A percentile compares a stretch with the other conserved stretches of the same genome.
Conservation (phyloP, 2,113 vertebrate species). For the Mormyrus iriodes region DNA sequence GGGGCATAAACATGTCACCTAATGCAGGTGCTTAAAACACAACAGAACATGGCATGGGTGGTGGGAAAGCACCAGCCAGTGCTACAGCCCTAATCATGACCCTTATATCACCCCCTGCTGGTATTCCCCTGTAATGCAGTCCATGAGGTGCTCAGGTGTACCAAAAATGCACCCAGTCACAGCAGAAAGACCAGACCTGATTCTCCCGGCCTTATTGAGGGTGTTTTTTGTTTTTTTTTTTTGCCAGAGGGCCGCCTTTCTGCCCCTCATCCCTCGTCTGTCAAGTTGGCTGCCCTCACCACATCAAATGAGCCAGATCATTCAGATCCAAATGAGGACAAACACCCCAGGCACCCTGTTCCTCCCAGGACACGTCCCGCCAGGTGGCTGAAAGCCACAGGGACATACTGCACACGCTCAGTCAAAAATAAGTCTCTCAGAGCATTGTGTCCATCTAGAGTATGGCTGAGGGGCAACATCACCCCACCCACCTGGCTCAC, state of each 20-base stretch:
- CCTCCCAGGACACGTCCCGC: constrained; percentile 15
- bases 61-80: not conserved
- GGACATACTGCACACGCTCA: not conserved
- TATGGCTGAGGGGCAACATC: not conserved
- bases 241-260: not conserved
- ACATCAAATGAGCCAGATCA: not conserved
- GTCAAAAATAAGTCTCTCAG: constrained; percentile 22
- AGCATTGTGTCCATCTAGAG: not conserved
- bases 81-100: not conserved
- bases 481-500: not conserved
- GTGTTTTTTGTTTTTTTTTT: not conserved
- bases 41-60: not conserved
- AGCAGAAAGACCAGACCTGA: not conserved
- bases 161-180: not conserved
- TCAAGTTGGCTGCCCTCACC: not conserved
- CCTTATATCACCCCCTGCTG: not conserved
- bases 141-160: not conserved
- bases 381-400: constrained; percentile 9
- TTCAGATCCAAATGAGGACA: constrained; percentile 3
- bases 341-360: not conserved
- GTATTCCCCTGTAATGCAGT: not conserved
- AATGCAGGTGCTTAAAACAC: not conserved
- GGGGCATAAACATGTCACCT: not conserved
- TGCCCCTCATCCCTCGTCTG: not conserved
- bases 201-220: not conserved